Evolutionary conservation across 2,113 vertebrate genomes (phyloP), one percentile per base, ranked within the genome.

Genomic region (Perca schrenkii): DNA sequence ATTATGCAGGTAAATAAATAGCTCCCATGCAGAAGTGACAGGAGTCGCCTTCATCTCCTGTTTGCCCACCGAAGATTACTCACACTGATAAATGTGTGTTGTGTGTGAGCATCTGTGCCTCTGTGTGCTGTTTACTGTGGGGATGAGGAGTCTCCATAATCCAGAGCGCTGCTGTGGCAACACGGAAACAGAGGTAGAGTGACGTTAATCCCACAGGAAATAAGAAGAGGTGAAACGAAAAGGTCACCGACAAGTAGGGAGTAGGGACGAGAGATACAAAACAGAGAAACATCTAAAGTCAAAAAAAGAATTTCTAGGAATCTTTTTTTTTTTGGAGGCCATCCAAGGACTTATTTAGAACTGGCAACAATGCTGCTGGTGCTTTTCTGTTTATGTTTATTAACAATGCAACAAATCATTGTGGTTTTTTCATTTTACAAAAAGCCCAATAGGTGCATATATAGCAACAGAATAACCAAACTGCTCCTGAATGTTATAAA

Each of bases 91-190:
- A 79, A 88, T 85, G 75, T 77, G 78, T 88, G 85, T 89, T 91
- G 87, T 62, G 87, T 22, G 53, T 13, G 79, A 80, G 87, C 84
- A 88, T 92, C 87, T 88, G 86, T 85, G 81, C 85, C 74, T 85
- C 74, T 79, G 80, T 82, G 72, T 57, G 52, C 74, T 94, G 89
- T 93, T 92, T 92, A 83, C 88, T 74, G 77, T 86, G 47, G 72
- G 80, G 89, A 92, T 93, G 82, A 93, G 73, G 67, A 77, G 70
- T 74, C 79, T 77, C 69, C 70, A 47, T 93, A 93, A 93, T 92
- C 92, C 89, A 90, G 57, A 79, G 58, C 14, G 17, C 74, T 49
- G 90, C 89, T 86, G 83, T 78, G 86, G 87, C 77, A 84, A 87
- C 83, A 91, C 87, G 84, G 40, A 92, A 76, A 87, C 58, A 76